Evolutionary conservation across 2,797 vertebrate species (phyloP).

Genomic region (Melanotaenia pygmaea): DNA sequence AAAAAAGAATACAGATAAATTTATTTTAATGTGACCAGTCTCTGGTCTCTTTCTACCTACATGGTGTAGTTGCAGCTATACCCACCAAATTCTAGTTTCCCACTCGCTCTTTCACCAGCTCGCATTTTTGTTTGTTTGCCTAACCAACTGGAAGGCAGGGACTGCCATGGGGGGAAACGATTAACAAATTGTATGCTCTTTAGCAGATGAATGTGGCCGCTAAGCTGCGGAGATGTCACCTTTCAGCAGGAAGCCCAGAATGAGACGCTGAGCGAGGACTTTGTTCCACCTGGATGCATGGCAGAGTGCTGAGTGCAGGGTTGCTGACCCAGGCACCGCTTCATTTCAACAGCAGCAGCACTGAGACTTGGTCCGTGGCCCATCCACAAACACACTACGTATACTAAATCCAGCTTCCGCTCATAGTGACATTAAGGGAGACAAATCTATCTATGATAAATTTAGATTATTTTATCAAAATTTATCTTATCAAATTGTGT

Average conservation of each 20-base stretch:
- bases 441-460: slow-evolving; percentile 21
- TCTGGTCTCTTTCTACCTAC: slow-evolving; percentile 44
- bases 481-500: neutral
- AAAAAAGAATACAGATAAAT: neutral
- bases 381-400: slow-evolving; percentile 37
- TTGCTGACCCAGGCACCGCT: slow-evolving; percentile 80
- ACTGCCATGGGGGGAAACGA: slow-evolving; percentile 64
- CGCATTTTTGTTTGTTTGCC: slow-evolving; percentile 70
- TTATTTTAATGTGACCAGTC: neutral
- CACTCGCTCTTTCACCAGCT: slow-evolving; percentile 55
- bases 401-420: slow-evolving; percentile 37
- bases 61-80: slow-evolving; percentile 40
- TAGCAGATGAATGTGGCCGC: slow-evolving; percentile 77
- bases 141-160: slow-evolving; percentile 70
- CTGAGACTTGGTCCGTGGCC: slow-evolving; percentile 44
- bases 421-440: slow-evolving; percentile 44
- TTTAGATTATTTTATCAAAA: slow-evolving; percentile 17
- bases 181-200: slow-evolving; percentile 82
- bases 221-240: slow-evolving; percentile 78
- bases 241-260: slow-evolving; percentile 73
- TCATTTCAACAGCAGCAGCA: slow-evolving; percentile 73
- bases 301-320: slow-evolving; percentile 76
- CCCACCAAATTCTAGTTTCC: slow-evolving; percentile 32
- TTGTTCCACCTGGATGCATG: slow-evolving; percentile 80
- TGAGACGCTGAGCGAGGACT: slow-evolving; percentile 76